phyloP scores from a whole-genome alignment of 1,140 invertebrate genomes.

The Planococcus citri region DNA sequence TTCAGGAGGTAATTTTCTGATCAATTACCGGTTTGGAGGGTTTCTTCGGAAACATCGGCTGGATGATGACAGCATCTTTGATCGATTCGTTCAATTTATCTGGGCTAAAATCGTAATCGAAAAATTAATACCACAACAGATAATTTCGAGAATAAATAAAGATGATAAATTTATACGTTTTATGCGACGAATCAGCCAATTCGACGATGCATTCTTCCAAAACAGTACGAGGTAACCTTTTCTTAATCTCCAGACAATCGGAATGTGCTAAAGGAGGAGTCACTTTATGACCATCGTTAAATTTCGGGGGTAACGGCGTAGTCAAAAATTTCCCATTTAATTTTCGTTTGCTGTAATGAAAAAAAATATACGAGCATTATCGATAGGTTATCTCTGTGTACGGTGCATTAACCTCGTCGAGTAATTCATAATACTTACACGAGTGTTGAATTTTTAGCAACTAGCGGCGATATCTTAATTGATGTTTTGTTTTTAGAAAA shows the following conservation, averaged over 20 bases:
- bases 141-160: neutral
- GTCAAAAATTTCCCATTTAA: slow-evolving; percentile 13
- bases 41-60: neutral
- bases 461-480: neutral
- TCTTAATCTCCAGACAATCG: neutral
- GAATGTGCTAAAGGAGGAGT: neutral
- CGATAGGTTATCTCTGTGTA: too few species aligned
- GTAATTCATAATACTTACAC: too few species aligned
- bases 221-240: slow-evolving; percentile 8
- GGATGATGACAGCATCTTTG: neutral
- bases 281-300: neutral
- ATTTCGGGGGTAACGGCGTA: neutral
- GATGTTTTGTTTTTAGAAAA: neutral
- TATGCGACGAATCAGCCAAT: neutral
- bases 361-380: neutral
- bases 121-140: neutral
- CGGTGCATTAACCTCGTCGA: too few species aligned
- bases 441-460: neutral
- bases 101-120: neutral
- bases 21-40: neutral
- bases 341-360: slow-evolving; percentile 13
- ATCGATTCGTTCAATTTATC: neutral
- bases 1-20: too few species aligned
- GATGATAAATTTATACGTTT: neutral
- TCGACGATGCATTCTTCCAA: slow-evolving; percentile 9